Conservation (phyloP, 1,140 invertebrate species). For the Hyles vespertilio region DNA sequence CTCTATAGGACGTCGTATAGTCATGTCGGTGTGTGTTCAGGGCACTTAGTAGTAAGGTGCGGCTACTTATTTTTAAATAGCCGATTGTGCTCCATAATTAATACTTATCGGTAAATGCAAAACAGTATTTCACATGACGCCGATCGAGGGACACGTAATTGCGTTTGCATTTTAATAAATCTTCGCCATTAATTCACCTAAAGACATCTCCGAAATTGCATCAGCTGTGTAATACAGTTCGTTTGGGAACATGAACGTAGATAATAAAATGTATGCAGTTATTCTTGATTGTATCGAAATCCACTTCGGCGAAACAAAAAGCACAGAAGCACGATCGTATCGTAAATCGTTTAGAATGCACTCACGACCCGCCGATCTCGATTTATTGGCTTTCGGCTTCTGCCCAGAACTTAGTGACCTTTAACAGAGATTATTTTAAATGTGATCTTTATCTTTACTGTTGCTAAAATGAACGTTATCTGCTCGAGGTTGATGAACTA, state of each 20-base stretch:
- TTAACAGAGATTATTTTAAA: too few species aligned
- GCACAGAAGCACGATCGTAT: conserved; percentile 16
- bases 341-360: conserved; percentile 34
- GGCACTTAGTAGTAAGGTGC: conserved; percentile 10
- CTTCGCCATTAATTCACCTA: too few species aligned
- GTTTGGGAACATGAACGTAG: background rate
- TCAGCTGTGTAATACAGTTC: too few species aligned
- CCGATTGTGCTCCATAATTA: conserved; percentile 7
- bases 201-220: too few species aligned
- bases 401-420: background rate
- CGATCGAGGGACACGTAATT: too few species aligned
- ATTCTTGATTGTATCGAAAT: conserved; percentile 10
- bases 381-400: conserved; percentile 25
- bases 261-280: background rate
- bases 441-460: too few species aligned
- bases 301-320: conserved; percentile 25
- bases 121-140: too few species aligned
- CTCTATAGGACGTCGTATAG: too few species aligned
- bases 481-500: background rate
- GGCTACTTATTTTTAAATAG: conserved; percentile 10
- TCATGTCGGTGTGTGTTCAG: background rate
- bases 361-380: conserved; percentile 22
- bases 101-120: too few species aligned
- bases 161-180: too few species aligned
- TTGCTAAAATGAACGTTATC: conserved; percentile 3